A percentile compares a stretch with the other conserved stretches of the same genome.
Evolutionary conservation across 1,140 invertebrate genomes (phyloP).

Genomic region (Brachionus sp.): DNA sequence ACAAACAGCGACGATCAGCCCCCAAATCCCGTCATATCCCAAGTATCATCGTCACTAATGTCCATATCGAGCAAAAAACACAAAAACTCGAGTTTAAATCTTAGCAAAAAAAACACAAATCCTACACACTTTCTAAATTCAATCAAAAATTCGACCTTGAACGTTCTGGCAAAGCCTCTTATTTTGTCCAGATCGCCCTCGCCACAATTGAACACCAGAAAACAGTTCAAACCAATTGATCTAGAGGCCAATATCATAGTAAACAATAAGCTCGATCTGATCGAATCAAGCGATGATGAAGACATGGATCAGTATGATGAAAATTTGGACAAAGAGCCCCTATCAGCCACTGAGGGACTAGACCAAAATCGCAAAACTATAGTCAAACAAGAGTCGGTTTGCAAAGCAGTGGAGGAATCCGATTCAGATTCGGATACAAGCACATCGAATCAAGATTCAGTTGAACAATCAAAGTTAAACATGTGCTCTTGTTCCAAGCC

Average conservation of each 20-base stretch:
- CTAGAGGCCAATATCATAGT: conserved; percentile 5
- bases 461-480: neutral
- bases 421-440: neutral
- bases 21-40: neutral
- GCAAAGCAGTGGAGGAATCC: neutral
- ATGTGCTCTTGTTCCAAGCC: neutral
- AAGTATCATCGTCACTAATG: neutral
- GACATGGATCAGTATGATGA: neutral
- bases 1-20: neutral
- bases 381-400: neutral
- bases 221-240: conserved; percentile 1
- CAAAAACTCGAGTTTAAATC: conserved; percentile 16
- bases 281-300: neutral
- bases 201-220: neutral
- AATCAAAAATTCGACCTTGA: conserved; percentile 22
- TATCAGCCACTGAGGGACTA: neutral
- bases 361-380: neutral
- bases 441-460: neutral
- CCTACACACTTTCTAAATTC: neutral
- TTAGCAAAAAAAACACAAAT: neutral
- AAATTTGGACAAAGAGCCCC: neutral
- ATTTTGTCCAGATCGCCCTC: neutral
- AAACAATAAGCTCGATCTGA: neutral
- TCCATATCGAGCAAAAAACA: conserved; percentile 28
- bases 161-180: neutral